These are phyloP conservation scores for Catamblyrhynchus diadema DNA, from an alignment of 2,797 vertebrate genomes.

Conservation along the genomic window DNA sequence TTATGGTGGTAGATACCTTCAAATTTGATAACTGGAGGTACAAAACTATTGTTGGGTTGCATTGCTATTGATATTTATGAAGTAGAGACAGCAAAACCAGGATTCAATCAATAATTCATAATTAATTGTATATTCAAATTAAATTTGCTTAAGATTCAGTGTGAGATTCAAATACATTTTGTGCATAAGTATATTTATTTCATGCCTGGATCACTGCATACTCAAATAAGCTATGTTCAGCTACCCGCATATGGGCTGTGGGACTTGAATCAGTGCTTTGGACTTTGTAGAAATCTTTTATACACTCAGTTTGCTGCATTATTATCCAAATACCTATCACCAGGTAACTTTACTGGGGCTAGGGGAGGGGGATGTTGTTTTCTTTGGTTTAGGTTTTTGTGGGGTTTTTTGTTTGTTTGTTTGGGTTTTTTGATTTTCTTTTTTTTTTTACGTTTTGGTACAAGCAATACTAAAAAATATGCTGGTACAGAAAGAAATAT, in stretches of 20 bases:
- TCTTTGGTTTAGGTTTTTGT: background rate
- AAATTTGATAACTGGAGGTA: background rate
- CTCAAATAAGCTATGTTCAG: background rate
- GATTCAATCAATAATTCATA: background rate
- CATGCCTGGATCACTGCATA: background rate
- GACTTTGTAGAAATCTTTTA: background rate
- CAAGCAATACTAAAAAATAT: background rate
- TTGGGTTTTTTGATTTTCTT: background rate
- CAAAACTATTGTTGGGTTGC: background rate
- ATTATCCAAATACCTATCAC: background rate
- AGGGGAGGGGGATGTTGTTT: fast-evolving
- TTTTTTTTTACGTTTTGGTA: background rate
- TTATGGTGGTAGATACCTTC: background rate
- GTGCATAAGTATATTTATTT: conserved; percentile 36
- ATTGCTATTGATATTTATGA: background rate
- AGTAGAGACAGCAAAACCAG: background rate
- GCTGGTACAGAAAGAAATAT: background rate
- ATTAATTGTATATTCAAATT: conserved; percentile 25
- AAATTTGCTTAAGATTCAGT: conserved; percentile 21
- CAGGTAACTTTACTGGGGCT: background rate
- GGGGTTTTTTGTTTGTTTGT: background rate
- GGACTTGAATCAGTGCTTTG: background rate
- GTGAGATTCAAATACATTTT: conserved; percentile 34
- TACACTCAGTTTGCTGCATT: background rate
- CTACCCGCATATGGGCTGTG: background rate